Evolutionary conservation across 2,797 vertebrate genomes (phyloP).

Genomic region (Sarcophilus harrisii): DNA sequence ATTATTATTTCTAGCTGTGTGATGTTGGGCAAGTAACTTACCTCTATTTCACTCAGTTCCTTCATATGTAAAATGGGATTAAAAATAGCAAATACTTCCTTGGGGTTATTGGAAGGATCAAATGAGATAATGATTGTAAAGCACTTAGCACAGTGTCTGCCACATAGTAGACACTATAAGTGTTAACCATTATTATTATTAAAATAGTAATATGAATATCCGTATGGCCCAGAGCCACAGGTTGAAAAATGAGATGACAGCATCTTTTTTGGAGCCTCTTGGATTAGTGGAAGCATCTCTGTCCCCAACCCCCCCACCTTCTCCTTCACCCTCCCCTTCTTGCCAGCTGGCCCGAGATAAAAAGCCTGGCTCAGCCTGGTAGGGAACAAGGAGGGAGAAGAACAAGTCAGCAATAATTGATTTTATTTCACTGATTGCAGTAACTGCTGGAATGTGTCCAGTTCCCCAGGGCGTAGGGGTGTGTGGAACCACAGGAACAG

Average conservation of each 20-base stretch:
- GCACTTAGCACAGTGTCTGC: background rate
- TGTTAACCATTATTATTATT: background rate
- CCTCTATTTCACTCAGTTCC: no score
- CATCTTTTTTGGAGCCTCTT: background rate
- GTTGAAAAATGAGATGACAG: background rate
- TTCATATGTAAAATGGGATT: background rate
- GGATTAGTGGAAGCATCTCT: background rate
- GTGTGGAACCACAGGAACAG: slow-evolving; percentile 4
- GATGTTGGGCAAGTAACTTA: no score
- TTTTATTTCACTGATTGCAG: background rate
- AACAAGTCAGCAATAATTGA: background rate
- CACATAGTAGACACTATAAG: background rate
- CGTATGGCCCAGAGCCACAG: background rate
- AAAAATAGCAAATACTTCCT: background rate
- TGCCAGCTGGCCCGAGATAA: background rate
- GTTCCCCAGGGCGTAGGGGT: background rate
- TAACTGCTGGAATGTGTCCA: background rate
- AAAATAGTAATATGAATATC: background rate
- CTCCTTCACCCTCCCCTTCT: background rate
- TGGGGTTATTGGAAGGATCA: background rate
- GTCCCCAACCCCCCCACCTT: background rate
- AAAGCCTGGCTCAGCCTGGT: background rate
- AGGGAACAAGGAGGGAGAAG: background rate
- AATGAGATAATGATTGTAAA: background rate
- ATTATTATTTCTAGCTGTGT: no score